These are phyloP conservation scores for Choloepus didactylus DNA, from an alignment of 2,797 vertebrate genomes.

Conservation along the genomic window DNA sequence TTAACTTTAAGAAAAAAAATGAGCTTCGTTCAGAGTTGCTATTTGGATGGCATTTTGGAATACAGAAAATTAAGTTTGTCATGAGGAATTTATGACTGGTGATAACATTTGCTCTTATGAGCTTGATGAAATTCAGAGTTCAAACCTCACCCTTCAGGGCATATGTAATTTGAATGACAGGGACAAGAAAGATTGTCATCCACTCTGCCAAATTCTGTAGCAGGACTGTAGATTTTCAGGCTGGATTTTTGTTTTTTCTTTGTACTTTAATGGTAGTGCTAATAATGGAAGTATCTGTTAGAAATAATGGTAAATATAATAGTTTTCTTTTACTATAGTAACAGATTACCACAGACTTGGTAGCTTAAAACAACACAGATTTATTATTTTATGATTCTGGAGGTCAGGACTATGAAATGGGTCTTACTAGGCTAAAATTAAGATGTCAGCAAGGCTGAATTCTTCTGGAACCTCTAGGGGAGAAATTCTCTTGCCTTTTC, in stretches of 20 bases:
- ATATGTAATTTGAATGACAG: background rate
- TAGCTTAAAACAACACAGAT: background rate
- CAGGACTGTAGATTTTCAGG: background rate
- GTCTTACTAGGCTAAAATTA: background rate
- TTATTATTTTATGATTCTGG: background rate
- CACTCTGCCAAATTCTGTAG: background rate
- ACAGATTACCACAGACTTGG: background rate
- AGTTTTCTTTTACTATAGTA: background rate
- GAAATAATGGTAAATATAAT: background rate
- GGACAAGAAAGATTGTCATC: background rate
- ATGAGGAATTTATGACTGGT: background rate
- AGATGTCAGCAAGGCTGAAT: background rate
- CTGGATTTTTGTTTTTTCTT: background rate
- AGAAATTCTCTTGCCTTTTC: background rate
- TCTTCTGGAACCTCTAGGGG: background rate
- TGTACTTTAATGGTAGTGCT: background rate
- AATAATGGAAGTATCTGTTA: background rate
- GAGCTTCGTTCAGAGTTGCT: background rate
- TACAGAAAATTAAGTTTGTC: constrained; percentile 64
- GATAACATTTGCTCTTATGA: constrained; percentile 46
- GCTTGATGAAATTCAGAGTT: background rate
- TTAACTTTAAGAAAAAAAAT: background rate
- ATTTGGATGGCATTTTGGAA: constrained; percentile 70
- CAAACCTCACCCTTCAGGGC: background rate
- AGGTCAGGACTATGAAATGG: background rate